Evolutionary conservation across 1,140 invertebrate species (phyloP).

Genomic region (Caenorhabditis brenneri): DNA sequence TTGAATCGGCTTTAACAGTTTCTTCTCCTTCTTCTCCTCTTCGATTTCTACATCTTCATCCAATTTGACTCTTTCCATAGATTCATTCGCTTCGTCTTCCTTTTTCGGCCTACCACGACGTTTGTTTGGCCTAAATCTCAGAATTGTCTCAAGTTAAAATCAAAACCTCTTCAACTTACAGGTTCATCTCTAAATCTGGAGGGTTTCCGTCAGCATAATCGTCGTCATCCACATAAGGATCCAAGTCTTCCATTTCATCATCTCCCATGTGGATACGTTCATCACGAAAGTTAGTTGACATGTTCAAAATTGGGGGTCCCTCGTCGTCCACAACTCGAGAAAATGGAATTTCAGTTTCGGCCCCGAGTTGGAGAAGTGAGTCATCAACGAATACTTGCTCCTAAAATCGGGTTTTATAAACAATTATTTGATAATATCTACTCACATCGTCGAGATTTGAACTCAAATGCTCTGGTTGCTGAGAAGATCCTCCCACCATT

Average conservation of each 20-base stretch:
- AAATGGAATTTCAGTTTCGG: background rate
- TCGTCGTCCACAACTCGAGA: background rate
- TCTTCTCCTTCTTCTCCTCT: background rate
- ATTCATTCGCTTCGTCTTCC: background rate
- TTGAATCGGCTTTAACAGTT: background rate
- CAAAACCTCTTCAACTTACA: background rate
- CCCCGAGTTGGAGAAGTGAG: background rate
- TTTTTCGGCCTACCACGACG: background rate
- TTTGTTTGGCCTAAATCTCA: background rate
- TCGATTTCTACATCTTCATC: background rate
- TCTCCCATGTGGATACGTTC: background rate
- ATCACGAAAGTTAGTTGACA: background rate
- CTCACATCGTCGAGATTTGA: background rate
- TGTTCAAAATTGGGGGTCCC: constrained; percentile 3
- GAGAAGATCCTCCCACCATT: background rate
- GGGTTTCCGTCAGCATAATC: background rate
- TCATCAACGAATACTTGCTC: background rate
- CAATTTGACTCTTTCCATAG: background rate
- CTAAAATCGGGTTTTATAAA: background rate
- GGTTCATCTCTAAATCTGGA: background rate
- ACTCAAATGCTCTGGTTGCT: background rate
- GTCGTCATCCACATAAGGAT: background rate
- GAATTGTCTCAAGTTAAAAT: background rate
- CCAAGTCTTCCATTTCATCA: background rate
- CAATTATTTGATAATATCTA: background rate